Evolutionary conservation across 2,113 vertebrate species (phyloP).

Genomic region (Ceratotherium simum): DNA sequence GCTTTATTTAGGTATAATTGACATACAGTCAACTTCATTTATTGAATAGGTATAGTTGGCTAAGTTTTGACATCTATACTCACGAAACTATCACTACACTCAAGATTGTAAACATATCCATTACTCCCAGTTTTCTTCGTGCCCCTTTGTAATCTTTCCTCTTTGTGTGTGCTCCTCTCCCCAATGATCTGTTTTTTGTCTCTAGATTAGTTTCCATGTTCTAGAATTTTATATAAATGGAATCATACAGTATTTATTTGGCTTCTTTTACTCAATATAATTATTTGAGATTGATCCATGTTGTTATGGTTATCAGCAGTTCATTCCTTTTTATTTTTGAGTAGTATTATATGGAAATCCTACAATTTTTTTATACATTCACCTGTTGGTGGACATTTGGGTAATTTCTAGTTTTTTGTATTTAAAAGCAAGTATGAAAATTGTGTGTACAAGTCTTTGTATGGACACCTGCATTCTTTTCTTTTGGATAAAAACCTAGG

Average conservation of each 20-base stretch:
- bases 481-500: not conserved
- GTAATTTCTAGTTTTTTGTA: not conserved
- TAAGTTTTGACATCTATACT: not conserved
- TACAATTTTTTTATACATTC: not conserved
- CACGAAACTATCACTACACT: not conserved
- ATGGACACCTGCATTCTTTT: not conserved
- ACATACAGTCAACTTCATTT: not conserved
- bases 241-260: not conserved
- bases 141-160: not conserved
- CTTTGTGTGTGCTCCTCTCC: not conserved
- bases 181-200: not conserved
- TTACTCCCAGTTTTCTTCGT: not conserved
- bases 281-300: not conserved
- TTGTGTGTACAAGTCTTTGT: slow-evolving; percentile 13
- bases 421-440: not conserved
- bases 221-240: slow-evolving; percentile 16
- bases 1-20: not conserved
- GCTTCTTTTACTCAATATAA: not conserved
- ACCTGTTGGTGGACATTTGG: not conserved
- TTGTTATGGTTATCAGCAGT: not conserved
- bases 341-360: not conserved
- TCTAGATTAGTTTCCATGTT: not conserved
- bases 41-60: not conserved
- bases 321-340: slow-evolving; percentile 40
- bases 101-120: not conserved